Conservation (phyloP, 2,113 vertebrate genomes). For the Capreolus pygargus region DNA sequence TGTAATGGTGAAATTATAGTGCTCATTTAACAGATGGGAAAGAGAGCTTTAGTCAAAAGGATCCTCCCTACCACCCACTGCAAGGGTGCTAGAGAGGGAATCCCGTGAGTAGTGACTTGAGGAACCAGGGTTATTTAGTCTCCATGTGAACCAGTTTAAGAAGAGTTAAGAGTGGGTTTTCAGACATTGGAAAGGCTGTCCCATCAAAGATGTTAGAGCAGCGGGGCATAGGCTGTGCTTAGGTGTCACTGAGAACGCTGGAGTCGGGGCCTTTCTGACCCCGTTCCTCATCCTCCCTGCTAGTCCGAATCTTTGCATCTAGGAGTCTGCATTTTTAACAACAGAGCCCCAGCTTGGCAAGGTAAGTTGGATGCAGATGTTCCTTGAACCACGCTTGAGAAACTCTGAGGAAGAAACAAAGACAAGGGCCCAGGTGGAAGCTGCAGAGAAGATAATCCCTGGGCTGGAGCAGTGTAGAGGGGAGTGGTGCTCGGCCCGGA, state of each 20-base stretch:
- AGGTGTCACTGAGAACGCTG: not conserved
- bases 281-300: not conserved
- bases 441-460: not conserved
- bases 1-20: not conserved
- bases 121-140: not conserved
- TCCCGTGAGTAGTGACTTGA: not conserved
- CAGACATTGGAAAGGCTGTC: not conserved
- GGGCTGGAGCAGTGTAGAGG: not conserved
- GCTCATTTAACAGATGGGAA: not conserved
- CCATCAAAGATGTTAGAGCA: not conserved
- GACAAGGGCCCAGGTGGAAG: not conserved
- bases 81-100: not conserved
- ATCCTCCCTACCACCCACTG: not conserved
- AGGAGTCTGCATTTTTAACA: not conserved
- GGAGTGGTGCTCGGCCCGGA: not conserved
- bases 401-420: not conserved
- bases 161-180: not conserved
- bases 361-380: not conserved
- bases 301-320: not conserved
- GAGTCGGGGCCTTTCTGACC: not conserved
- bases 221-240: not conserved
- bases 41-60: not conserved
- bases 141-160: not conserved
- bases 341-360: not conserved
- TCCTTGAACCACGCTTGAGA: not conserved